Conservation (phyloP, 2,888 invertebrate species). For the Steinernema carpocapsae region DNA sequence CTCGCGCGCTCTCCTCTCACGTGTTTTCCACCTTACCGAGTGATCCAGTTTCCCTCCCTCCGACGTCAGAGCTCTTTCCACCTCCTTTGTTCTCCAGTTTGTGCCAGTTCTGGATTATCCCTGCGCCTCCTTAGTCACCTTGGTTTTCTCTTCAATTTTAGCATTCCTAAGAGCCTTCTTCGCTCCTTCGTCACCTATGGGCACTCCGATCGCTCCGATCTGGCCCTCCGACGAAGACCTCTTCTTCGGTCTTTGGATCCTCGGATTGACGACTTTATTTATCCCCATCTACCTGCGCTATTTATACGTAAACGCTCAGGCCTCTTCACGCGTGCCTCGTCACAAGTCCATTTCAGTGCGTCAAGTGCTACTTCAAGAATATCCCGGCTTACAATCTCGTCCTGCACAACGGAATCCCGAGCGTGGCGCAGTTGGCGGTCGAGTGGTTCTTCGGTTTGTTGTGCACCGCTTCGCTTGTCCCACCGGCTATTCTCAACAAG, state of each 20-base stretch:
- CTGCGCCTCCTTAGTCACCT: no score
- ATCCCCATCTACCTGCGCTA: slow-evolving; percentile 22
- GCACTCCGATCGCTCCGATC: background rate
- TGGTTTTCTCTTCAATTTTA: no score
- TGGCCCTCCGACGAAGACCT: background rate
- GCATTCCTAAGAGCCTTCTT: background rate
- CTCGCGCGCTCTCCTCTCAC: no score
- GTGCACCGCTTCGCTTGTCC: background rate
- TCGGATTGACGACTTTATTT: slow-evolving; percentile 19
- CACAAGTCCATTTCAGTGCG: background rate
- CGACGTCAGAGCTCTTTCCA: no score
- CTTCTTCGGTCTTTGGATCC: slow-evolving; percentile 17
- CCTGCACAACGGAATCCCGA: slow-evolving; percentile 27
- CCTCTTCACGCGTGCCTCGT: background rate
- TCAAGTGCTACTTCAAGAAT: slow-evolving; percentile 1
- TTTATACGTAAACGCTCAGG: background rate
- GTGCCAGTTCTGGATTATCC: no score
- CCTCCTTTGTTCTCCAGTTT: no score
- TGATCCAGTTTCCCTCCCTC: no score
- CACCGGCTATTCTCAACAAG: slow-evolving; percentile 5
- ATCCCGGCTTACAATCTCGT: slow-evolving; percentile 7
- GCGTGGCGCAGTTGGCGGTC: background rate
- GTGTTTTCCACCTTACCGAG: no score
- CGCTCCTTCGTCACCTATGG: background rate
- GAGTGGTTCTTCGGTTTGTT: slow-evolving; percentile 24